Base-by-base conservation (phyloP, 2,797 vertebrate genomes). In the Enteromius radiatus region DNA sequence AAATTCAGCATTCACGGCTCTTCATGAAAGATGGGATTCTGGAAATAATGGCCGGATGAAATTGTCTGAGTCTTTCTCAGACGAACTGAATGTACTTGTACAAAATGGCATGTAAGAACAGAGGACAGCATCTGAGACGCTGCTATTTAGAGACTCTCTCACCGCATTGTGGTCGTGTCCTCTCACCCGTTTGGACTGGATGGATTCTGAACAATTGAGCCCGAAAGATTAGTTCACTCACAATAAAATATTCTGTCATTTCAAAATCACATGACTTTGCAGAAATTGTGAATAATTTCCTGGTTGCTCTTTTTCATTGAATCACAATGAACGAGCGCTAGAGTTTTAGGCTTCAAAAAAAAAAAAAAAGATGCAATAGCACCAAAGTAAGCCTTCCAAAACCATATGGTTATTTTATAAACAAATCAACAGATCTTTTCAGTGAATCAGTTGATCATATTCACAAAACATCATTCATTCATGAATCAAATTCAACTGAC, bases 31-130 rank as follows among this genome's bases (percentile, higher is more conserved):
- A 82, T 68, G 63, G 36, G 19, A 75, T 76, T 82, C 36, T 43
- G 38, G 47, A 82, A 67, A 74, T 82, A 76, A 76, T 65, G 67
- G 61, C 31, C 5, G 23, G 47, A 82, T 56, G 23, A 75, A 76
- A 82, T 82, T 43, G 61, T 82, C 71, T 75, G 49, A 59, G 68
- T 73, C 52, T 80, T 63, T 73, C 54, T 73, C 38, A 82, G 63
- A 68, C 14, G 41, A 31, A 36, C 73, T 69, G 81, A 68, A 68
- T 26, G 38, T 38, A 77, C 81, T 76, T 83, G 81, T 43, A 68
- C 45, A 82, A 82, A 82, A 76, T 82, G 49, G 63, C 47, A 67
- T 76, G 71, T 83, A 83, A 77, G 74, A 77, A 61, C 64, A 59
- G 64, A 69, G 36, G 76, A 76, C 21, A 10, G 36, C 81, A 76